These are phyloP conservation scores for Vulpes lagopus DNA, from an alignment of 2,113 vertebrate genomes.

Conservation along the genomic window DNA sequence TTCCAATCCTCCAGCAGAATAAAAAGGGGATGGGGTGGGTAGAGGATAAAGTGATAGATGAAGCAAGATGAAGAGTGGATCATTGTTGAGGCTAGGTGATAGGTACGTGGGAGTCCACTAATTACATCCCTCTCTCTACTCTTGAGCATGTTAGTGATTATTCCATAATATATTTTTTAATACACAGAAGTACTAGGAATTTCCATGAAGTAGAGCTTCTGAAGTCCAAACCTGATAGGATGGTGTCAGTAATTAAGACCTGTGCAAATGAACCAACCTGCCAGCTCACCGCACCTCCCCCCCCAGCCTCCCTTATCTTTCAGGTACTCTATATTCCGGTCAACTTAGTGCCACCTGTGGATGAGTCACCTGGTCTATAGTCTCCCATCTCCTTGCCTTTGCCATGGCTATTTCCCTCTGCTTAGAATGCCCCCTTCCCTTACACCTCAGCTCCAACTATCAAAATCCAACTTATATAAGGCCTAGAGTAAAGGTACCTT, in stretches of 20 bases:
- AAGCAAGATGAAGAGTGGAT: neutral
- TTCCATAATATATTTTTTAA: constrained; percentile 34
- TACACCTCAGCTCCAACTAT: neutral
- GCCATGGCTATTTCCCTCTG: neutral
- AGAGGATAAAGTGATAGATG: neutral
- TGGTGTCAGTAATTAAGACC: neutral
- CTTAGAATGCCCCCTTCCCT: neutral
- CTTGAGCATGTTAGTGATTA: neutral
- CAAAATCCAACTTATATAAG: neutral
- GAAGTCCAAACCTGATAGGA: neutral
- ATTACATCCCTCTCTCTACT: neutral
- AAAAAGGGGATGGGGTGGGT: neutral
- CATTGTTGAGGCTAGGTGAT: neutral
- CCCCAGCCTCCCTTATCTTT: neutral
- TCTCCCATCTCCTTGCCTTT: neutral
- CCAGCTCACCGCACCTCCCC: neutral
- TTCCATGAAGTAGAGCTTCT: neutral
- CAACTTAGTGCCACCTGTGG: neutral
- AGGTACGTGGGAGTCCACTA: neutral
- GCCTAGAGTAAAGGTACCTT: neutral
- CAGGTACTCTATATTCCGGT: neutral
- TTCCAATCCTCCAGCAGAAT: neutral
- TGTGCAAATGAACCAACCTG: neutral
- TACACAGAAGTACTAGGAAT: constrained; percentile 35
- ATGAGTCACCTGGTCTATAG: neutral